Percentiles rank a stretch among this genome's conserved stretches.
Evolutionary conservation across 53 echinoderm and acorn worm genomes (phyloP).

Genomic region (Echinometra lucunter): DNA sequence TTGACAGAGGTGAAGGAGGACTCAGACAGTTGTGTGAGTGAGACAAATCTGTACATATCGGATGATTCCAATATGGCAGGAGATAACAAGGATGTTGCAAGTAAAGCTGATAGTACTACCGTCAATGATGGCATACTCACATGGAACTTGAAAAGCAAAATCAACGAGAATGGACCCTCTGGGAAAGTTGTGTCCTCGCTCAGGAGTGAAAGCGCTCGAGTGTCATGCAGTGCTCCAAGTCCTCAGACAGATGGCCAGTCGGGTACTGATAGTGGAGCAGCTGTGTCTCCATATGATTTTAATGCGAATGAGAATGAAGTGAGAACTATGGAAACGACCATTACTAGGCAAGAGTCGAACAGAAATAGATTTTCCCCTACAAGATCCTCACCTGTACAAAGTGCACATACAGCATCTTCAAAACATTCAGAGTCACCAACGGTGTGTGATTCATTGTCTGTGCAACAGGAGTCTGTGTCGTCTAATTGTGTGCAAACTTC

Average conservation of each 20-base stretch:
- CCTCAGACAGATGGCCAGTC: constrained; percentile 56
- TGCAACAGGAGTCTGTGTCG: constrained; percentile 65
- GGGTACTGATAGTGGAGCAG: not conserved
- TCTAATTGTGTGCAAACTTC: constrained; percentile 71
- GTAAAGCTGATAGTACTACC: constrained; percentile 90
- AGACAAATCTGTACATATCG: constrained; percentile 82
- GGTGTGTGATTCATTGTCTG: constrained; percentile 62
- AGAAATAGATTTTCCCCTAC: constrained; percentile 47
- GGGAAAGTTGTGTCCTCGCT: constrained; percentile 27
- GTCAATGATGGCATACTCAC: constrained; percentile 64
- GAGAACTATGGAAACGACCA: constrained; percentile 67
- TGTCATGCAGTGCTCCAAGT: constrained; percentile 61
- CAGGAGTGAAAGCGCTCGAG: constrained; percentile 57
- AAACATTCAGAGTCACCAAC: constrained; percentile 61
- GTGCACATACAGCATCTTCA: constrained; percentile 49
- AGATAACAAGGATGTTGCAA: constrained; percentile 75
- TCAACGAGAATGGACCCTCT: constrained; percentile 16
- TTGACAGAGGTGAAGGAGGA: constrained; percentile 80
- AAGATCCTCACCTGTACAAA: constrained; percentile 61
- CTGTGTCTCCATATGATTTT: constrained; percentile 49
- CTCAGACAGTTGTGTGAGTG: constrained; percentile 84
- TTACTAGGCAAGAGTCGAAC: constrained; percentile 38
- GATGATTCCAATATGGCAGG: constrained; percentile 85
- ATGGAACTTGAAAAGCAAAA: constrained; percentile 55
- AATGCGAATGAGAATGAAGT: constrained; percentile 65